phyloP scores from a whole-genome alignment of 2,888 invertebrate genomes.

The Orthosia gracilis region DNA sequence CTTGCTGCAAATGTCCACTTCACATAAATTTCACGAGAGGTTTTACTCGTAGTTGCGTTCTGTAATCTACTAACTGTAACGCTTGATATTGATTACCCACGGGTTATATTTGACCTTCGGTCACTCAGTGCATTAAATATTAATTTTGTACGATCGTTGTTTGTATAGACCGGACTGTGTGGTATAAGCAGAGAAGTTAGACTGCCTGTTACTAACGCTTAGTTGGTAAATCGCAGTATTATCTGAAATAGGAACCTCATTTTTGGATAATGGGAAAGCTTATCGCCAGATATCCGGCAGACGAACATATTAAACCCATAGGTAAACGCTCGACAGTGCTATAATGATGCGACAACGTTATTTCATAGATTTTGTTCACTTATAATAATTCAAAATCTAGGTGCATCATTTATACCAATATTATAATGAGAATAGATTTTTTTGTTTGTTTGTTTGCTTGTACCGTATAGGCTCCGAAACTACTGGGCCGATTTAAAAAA shows the following conservation, averaged over 20 bases:
- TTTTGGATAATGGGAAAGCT: not conserved
- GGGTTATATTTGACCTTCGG: constrained; percentile 30
- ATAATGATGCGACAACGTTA: not conserved
- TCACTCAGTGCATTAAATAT: constrained; percentile 26
- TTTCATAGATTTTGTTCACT: not conserved
- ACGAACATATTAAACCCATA: not conserved
- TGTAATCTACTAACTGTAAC: constrained; percentile 12
- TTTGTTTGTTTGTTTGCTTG: too few species aligned
- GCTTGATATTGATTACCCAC: constrained; percentile 27
- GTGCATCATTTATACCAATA: too few species aligned
- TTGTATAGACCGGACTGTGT: constrained; percentile 25
- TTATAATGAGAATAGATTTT: too few species aligned
- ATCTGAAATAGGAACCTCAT: not conserved
- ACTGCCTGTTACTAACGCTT: not conserved
- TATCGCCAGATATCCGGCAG: constrained; percentile 7
- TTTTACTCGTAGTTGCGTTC: not conserved
- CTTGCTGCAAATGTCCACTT: not conserved
- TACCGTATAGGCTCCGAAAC: too few species aligned
- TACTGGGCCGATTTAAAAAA: too few species aligned
- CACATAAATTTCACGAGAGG: not conserved
- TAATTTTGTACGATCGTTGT: constrained; percentile 6
- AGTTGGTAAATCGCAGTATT: not conserved
- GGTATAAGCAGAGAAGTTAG: not conserved
- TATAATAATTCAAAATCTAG: too few species aligned
- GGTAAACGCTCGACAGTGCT: not conserved